Evolutionary conservation across 2,888 invertebrate species (phyloP).

Genomic region (Agrenia bidenticulata): DNA sequence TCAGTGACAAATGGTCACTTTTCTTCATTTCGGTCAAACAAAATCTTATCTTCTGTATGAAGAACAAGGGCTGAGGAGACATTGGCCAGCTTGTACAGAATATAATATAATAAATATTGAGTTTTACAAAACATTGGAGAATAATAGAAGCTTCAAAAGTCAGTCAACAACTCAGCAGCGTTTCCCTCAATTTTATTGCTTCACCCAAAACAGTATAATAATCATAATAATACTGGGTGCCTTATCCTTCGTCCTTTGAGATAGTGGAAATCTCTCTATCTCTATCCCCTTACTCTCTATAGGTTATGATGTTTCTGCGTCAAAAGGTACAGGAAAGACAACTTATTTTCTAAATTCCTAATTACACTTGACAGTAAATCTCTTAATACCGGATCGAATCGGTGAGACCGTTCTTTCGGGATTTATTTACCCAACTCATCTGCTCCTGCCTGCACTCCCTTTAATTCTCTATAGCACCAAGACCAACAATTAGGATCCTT

Average conservation of each 20-base stretch:
- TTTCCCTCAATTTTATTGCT: conserved; percentile 21
- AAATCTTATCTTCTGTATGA: no score
- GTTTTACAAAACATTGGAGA: not conserved
- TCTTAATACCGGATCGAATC: conserved; percentile 40
- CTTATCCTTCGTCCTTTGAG: not conserved
- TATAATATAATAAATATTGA: no score
- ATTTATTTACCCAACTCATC: conserved; percentile 39
- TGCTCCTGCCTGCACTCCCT: not conserved
- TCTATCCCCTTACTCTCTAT: not conserved
- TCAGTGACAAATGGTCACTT: conserved; percentile 8
- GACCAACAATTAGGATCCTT: not conserved
- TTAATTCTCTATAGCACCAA: no score
- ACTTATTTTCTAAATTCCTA: conserved; percentile 12
- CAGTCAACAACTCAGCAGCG: conserved; percentile 9
- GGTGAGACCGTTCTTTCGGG: conserved; percentile 35
- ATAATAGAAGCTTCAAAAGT: not conserved
- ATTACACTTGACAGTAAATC: conserved; percentile 21
- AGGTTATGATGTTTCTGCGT: not conserved
- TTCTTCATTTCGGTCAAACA: not conserved
- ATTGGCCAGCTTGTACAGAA: no score
- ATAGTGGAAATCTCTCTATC: conserved; percentile 1
- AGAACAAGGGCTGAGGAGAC: no score
- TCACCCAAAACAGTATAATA: conserved; percentile 11
- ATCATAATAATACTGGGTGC: conserved; percentile 3
- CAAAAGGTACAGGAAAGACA: not conserved